These are phyloP conservation scores for Rhinichthys osculus DNA, from an alignment of 2,797 vertebrate genomes.

Conservation along the genomic window DNA sequence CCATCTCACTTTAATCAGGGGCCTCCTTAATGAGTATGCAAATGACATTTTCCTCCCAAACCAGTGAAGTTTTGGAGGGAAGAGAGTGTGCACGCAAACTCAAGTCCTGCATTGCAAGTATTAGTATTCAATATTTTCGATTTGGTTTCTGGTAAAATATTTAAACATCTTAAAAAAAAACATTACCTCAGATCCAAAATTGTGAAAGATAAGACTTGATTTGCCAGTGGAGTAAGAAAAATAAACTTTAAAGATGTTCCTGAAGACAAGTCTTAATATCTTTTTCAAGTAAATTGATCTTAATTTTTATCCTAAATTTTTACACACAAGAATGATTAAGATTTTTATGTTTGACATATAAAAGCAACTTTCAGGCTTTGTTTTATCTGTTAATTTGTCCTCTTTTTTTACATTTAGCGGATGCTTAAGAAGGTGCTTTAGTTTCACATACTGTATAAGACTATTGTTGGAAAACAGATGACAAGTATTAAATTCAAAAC, in stretches of 20 bases:
- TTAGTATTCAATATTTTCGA: not conserved
- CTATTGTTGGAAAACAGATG: not conserved
- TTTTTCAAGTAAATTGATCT: not conserved
- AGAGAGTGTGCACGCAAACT: not conserved
- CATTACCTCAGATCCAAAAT: too few relatives aligned
- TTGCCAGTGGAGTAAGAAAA: too few relatives aligned
- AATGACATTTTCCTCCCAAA: constrained; percentile 31
- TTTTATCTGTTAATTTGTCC: not conserved
- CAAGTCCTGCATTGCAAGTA: not conserved
- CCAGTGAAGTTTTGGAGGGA: constrained; percentile 15
- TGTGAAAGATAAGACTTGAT: not conserved
- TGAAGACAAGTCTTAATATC: not conserved
- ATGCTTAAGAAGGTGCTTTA: not conserved
- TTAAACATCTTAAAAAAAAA: not conserved
- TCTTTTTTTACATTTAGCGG: not conserved
- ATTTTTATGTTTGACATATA: not conserved
- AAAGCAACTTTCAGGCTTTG: not conserved
- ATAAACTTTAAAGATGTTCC: not conserved
- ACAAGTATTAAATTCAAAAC: not conserved
- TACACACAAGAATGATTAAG: not conserved
- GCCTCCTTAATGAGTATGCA: constrained; percentile 52
- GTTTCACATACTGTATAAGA: not conserved
- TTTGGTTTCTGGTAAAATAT: not conserved
- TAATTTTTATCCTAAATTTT: not conserved
- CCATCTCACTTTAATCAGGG: constrained; percentile 53